phyloP scores from a whole-genome alignment of 53 echinoderm and acorn worm species.

The Antedon mediterranea region DNA sequence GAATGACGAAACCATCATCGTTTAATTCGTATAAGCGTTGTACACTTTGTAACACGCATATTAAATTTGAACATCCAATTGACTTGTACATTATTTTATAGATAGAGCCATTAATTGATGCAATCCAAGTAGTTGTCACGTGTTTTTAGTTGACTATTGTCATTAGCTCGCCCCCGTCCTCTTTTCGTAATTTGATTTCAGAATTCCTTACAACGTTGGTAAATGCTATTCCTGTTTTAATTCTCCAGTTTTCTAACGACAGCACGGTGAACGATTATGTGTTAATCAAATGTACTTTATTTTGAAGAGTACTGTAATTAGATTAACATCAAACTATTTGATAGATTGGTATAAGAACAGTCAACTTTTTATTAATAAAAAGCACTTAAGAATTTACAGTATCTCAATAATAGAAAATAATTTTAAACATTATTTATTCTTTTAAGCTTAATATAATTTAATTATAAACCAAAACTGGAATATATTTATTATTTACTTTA shows the following conservation, averaged over 20 bases:
- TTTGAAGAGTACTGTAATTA: too few species aligned
- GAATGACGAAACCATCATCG: too few species aligned
- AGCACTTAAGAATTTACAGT: too few species aligned
- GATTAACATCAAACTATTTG: too few species aligned
- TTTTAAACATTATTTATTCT: too few species aligned
- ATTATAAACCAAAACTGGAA: too few species aligned
- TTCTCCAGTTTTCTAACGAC: not conserved
- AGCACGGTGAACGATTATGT: not conserved
- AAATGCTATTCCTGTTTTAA: not conserved
- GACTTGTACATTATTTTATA: not conserved
- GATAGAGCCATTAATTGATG: not conserved
- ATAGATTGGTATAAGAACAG: too few species aligned
- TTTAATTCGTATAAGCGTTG: not conserved
- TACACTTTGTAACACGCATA: not conserved
- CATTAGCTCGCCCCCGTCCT: not conserved
- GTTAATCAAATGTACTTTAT: too few species aligned
- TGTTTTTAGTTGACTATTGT: not conserved
- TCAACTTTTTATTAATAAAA: too few species aligned
- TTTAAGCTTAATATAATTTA: too few species aligned
- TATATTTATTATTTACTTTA: too few species aligned
- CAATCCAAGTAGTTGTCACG: not conserved
- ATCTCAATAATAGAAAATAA: too few species aligned
- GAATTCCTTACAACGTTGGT: not conserved
- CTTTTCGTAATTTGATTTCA: not conserved
- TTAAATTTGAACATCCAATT: not conserved